These are phyloP conservation scores for Saturnia japonica DNA, from an alignment of 2,888 invertebrate genomes.

Conservation along the genomic window DNA sequence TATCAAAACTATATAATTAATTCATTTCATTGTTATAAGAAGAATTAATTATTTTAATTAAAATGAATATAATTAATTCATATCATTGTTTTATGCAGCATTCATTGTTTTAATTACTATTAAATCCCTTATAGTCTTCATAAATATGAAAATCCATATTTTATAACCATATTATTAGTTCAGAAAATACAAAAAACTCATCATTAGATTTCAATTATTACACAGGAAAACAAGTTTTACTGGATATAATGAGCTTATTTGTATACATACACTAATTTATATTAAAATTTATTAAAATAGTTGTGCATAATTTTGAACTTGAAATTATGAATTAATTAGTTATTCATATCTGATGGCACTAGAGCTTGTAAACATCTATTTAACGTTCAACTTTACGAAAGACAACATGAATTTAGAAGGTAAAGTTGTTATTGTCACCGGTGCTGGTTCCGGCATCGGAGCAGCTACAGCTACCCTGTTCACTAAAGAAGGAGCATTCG, in stretches of 20 bases:
- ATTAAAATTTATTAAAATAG: not conserved
- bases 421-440: slow-evolving; percentile 42
- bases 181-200: not conserved
- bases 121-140: no score
- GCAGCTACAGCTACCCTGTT: slow-evolving; percentile 25
- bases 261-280: not conserved
- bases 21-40: no score
- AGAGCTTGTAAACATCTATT: not conserved
- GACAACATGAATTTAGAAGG: slow-evolving; percentile 28
- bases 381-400: not conserved
- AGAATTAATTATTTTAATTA: no score
- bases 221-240: not conserved
- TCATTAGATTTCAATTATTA: not conserved
- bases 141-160: not conserved
- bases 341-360: no score
- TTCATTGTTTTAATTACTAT: no score
- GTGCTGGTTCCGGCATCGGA: slow-evolving; percentile 41
- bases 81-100: no score
- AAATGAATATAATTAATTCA: no score
- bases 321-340: no score
- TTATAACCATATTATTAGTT: not conserved
- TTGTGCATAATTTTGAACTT: not conserved
- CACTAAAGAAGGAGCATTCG: slow-evolving; percentile 19
- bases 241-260: not conserved
- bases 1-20: no score